Evolutionary conservation across 2,888 invertebrate species (phyloP), one percentile per base, ranked within the genome.

Genomic region (Hemistola chrysoprasaria): DNA sequence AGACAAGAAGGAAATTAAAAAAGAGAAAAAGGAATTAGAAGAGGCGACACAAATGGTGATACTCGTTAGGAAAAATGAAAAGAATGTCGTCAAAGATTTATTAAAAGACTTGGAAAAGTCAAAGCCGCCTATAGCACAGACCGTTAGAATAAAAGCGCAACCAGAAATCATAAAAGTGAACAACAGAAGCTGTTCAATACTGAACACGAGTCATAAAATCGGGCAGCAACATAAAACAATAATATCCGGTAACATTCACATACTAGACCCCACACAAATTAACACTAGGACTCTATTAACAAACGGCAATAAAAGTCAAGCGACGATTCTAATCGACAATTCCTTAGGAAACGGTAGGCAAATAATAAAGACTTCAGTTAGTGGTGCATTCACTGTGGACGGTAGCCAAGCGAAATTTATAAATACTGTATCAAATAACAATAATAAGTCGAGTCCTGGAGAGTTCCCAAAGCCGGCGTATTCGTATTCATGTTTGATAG

Each of bases 401-500:
- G 75, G 75, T 53, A 81, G 75, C 61, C 84, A 80, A 65, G 60
- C 82, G 4, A 90, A 88, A 64, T 86, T 78, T 67, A 61, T 86
- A 46, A 79, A 79, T 63, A 63, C 62, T 58, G 34, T 33, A 23
- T 49, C 45, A 37, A 44, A 36, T 40, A 52, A 40, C 16, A 48
- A 23, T 52, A 71, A 60, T 59, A 77, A 89, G 87, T 67, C 83
- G 77, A 62, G 88, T 81, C 59, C 88, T 24, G 91, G 92, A 42
- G 91, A 92, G 29, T 98, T 94, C 68, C 98, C 98, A 0, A 99
- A 99, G 80, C 99, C 99, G 3, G 96, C 97, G 1, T 99, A 98
- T 83, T 98, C 98, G 7, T 99, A 99, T 79, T 98, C 98, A 43
- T 99, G 98, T 86, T 91, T 99, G 53, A 99, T 99, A 72, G 98